These are phyloP conservation scores for Tragulus kanchil DNA, from an alignment of 2,113 vertebrate genomes.

Conservation along the genomic window DNA sequence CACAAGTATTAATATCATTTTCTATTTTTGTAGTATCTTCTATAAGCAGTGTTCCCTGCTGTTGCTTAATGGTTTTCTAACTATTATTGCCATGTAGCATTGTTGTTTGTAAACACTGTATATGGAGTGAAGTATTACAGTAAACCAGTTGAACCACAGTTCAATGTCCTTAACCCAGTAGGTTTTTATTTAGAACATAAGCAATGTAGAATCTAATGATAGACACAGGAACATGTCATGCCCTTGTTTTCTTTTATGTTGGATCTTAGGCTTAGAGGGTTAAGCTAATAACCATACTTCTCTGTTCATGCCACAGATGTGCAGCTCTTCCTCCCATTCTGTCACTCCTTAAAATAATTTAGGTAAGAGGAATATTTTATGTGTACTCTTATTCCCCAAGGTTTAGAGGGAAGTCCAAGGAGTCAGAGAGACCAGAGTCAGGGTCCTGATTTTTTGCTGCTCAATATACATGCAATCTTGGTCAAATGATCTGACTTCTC, in stretches of 20 bases:
- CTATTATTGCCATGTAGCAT: conserved; percentile 42
- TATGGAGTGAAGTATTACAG: not conserved
- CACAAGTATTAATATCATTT: not conserved
- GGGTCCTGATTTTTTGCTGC: not conserved
- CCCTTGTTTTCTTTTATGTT: conserved; percentile 2
- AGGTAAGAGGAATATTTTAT: not conserved
- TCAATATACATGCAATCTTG: not conserved
- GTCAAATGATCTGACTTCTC: not conserved
- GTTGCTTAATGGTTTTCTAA: not conserved
- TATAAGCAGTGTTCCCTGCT: not conserved
- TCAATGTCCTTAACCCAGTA: not conserved
- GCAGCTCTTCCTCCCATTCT: not conserved
- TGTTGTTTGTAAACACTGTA: conserved; percentile 45
- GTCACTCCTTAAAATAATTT: not conserved
- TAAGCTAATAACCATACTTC: not conserved
- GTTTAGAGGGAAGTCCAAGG: not conserved
- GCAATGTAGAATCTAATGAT: not conserved
- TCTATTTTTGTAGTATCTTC: conserved; percentile 14
- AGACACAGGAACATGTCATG: not conserved
- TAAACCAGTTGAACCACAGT: not conserved
- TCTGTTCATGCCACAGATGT: not conserved
- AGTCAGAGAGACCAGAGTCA: not conserved
- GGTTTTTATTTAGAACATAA: conserved; percentile 49
- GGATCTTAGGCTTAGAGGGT: not conserved
- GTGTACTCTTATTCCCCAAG: not conserved